A percentile compares a stretch with the other conserved stretches of the same genome.
These are phyloP conservation scores for Acrossocheilus wenchowensis DNA, from an alignment of 2,797 vertebrate species.

Conservation along the genomic window DNA sequence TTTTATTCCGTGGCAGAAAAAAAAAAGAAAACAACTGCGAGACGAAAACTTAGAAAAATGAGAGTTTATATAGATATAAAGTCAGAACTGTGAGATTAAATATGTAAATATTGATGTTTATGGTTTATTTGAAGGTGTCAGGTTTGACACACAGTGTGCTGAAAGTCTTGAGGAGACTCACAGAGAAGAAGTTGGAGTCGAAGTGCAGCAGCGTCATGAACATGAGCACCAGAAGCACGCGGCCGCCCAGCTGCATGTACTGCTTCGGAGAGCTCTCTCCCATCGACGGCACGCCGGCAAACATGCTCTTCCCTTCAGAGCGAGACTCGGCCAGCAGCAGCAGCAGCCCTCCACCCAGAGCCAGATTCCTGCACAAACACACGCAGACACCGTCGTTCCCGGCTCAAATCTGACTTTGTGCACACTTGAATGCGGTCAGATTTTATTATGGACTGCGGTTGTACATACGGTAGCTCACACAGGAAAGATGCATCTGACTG, in stretches of 20 bases:
- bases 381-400: too few species aligned
- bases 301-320: conserved; percentile 99
- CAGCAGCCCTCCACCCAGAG: conserved; percentile 93
- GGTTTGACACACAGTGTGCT: neutral
- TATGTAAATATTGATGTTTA: too few species aligned
- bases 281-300: conserved; percentile 91
- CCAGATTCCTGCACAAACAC: conserved; percentile 85
- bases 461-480: neutral
- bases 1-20: too few species aligned
- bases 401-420: neutral
- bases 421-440: neutral
- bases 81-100: too few species aligned
- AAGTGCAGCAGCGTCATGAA: conserved; percentile 99
- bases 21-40: too few species aligned
- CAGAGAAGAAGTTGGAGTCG: conserved; percentile 93
- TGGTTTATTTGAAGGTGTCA: neutral
- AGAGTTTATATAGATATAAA: too few species aligned
- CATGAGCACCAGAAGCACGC: conserved; percentile 95
- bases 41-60: too few species aligned
- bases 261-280: conserved; percentile 91
- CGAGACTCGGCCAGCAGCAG: conserved; percentile 94
- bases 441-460: neutral
- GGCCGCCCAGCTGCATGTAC: conserved; percentile 98
- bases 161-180: conserved; percentile 74
- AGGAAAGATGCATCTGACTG: neutral